Evolutionary conservation across 2,797 vertebrate species (phyloP), one percentile per base, ranked within the genome.

Genomic region (Argentina silus): DNA sequence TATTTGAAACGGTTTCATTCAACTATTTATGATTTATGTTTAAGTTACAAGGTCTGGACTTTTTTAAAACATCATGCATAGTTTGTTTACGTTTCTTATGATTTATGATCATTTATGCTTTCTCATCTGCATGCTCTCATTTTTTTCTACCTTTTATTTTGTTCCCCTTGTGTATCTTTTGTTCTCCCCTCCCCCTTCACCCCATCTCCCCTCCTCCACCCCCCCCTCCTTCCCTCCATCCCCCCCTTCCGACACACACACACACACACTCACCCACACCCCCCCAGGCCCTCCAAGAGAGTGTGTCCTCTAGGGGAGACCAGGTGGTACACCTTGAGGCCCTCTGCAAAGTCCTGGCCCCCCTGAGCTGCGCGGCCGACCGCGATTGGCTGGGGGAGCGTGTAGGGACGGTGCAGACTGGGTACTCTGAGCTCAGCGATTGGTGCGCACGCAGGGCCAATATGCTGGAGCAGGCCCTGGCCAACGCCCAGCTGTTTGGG

Each of bases 401-500:
- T 1, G 90, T 97, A 74, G 95, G 94, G 62, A 86, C 92, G 15
- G 92, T 98, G 87, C 93, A 87, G 87, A 87, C 88, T 44, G 94
- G 94, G 51, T 95, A 97, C 86, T 88, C 88, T 0, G 97, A 97
- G 87, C 95, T 96, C 4, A 85, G 77, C 0, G 95, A 96, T 5
- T 93, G 96, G 90, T 95, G 95, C 82, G 67, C 83, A 78, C 85
- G 95, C 42, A 96, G 97, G 86, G 95, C 94, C 53, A 92, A 88
- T 10, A 92, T 99, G 89, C 93, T 99, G 92, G 95, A 94, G 67
- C 97, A 98, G 88, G 98, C 97, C 6, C 93, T 98, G 85, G 94
- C 93, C 85, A 97, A 99, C 67, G 97, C 97, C 85, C 95, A 93
- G 90, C 94, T 99, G 78, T 99, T 99, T 88, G 98, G 98, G 86